Conservation (phyloP, 2,888 invertebrate species). For the Alcis repandata region DNA sequence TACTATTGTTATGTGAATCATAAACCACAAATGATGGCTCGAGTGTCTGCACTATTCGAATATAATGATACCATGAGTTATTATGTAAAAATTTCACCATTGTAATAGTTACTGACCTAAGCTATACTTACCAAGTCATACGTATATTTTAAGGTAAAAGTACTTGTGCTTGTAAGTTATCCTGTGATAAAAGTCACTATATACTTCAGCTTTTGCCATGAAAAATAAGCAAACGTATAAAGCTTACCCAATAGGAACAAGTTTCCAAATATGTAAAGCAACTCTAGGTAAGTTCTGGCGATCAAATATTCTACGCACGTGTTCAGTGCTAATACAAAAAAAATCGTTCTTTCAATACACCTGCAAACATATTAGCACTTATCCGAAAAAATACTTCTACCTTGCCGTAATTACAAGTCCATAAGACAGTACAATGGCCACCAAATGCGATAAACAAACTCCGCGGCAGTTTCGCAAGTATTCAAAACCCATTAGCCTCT, state of each 20-base stretch:
- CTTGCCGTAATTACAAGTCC: conserved; percentile 33
- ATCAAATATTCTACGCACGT: conserved; percentile 21
- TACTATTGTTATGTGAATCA: conserved; percentile 59
- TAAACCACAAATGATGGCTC: conserved; percentile 43
- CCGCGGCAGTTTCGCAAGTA: conserved; percentile 39
- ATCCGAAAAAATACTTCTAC: conserved; percentile 25
- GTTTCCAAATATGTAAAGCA: conserved; percentile 26
- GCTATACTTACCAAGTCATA: conserved; percentile 1
- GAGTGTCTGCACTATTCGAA: conserved; percentile 38
- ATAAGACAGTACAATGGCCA: conserved; percentile 38
- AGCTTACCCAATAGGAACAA: conserved; percentile 20
- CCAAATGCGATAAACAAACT: conserved; percentile 43
- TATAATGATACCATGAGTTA: conserved; percentile 33
- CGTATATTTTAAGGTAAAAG: background rate
- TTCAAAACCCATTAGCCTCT: conserved; percentile 49
- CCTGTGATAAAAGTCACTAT: background rate
- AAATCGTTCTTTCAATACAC: conserved; percentile 22
- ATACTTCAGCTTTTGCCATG: conserved; percentile 3
- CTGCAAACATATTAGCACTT: conserved; percentile 30
- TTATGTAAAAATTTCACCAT: conserved; percentile 37
- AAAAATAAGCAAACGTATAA: conserved; percentile 6
- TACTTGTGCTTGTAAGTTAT: too few species aligned
- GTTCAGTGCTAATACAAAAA: conserved; percentile 42
- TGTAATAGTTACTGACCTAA: conserved; percentile 21
- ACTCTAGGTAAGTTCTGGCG: conserved; percentile 10